Evolutionary conservation across 2,797 vertebrate species (phyloP), one percentile per base, ranked within the genome.

Genomic region (Pelodytes ibericus): DNA sequence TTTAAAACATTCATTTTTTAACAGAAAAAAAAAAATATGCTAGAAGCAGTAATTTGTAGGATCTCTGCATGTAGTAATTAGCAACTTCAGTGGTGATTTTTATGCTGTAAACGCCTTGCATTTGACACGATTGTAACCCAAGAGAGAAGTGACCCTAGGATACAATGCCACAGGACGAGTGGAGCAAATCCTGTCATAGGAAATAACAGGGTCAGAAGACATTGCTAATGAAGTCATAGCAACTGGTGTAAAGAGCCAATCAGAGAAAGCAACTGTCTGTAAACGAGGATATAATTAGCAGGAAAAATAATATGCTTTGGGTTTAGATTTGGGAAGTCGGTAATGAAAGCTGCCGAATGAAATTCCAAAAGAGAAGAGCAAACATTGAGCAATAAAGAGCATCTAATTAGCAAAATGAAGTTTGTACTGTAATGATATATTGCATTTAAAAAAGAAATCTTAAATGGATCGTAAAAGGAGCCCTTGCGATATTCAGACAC

Each of bases 121-220:
- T 89, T 86, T 90, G 90, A 89, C 87, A 88, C 88, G 81, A 75
- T 86, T 89, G 82, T 87, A 89, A 2, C 87, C 87, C 72, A 2
- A 75, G 87, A 70, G 74, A 88, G 83, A 88, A 89, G 84, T 90
- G 92, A 89, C 92, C 89, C 86, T 69, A 82, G 81, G 84, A 90
- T 87, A 79, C 79, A 84, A 85, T 90, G 87, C 87, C 90, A 90
- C 83, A 87, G 91, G 90, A 90, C 86, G 87, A 82, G 78, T 84
- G 84, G 87, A 90, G 86, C 90, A 90, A 89, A 87, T 90, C 88
- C 87, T 91, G 92, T 93, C 91, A 92, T 80, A 80, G 87, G 89
- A 92, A 93, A 92, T 92, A 94, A 92, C 91, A 91, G 91, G 93
- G 92, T 93, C 91, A 93, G 88, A 88, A 89, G 89, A 92, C 85